These are phyloP conservation scores for Zygaena filipendulae DNA, from an alignment of 2,888 invertebrate species.

Conservation along the genomic window DNA sequence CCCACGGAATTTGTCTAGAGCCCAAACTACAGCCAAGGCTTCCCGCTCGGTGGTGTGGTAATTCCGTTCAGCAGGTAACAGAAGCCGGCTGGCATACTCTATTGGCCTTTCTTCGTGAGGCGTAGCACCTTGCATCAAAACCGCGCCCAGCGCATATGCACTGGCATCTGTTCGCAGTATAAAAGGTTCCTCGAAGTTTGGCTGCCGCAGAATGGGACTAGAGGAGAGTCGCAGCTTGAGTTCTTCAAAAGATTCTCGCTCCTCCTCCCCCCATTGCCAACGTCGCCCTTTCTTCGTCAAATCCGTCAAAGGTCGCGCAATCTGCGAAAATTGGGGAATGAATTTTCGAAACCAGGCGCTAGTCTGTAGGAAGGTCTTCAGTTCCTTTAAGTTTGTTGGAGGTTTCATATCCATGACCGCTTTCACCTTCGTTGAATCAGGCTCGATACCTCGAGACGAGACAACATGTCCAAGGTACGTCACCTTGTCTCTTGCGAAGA, in stretches of 20 bases:
- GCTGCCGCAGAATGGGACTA: constrained; percentile 14
- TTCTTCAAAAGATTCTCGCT: constrained; percentile 2
- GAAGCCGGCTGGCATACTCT: constrained; percentile 16
- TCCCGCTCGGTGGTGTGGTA: constrained; percentile 30
- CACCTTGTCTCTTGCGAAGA: constrained; percentile 15
- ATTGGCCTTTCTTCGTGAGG: constrained; percentile 15
- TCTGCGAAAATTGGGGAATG: constrained; percentile 14
- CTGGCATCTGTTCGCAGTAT: constrained; percentile 20
- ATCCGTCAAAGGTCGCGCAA: constrained; percentile 14
- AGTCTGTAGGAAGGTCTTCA: constrained; percentile 14
- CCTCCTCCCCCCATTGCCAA: constrained; percentile 6
- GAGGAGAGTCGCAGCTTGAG: constrained; percentile 16
- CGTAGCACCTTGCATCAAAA: constrained; percentile 4
- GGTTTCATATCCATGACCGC: constrained; percentile 11
- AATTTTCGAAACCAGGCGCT: constrained; percentile 21
- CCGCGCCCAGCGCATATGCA: constrained; percentile 15
- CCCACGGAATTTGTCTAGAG: constrained; percentile 30
- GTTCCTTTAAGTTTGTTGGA: constrained; percentile 8
- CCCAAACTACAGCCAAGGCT: constrained; percentile 27
- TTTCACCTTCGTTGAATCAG: constrained; percentile 15
- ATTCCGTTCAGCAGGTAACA: constrained; percentile 23
- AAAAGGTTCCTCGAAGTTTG: constrained; percentile 15
- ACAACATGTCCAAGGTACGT: constrained; percentile 20
- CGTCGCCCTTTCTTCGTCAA: constrained; percentile 12
- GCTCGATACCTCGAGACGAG: constrained; percentile 11